A percentile compares a stretch with the other conserved stretches of the same genome.
These are phyloP conservation scores for Slavum lentiscoides DNA, from an alignment of 2,888 invertebrate species.

Conservation along the genomic window DNA sequence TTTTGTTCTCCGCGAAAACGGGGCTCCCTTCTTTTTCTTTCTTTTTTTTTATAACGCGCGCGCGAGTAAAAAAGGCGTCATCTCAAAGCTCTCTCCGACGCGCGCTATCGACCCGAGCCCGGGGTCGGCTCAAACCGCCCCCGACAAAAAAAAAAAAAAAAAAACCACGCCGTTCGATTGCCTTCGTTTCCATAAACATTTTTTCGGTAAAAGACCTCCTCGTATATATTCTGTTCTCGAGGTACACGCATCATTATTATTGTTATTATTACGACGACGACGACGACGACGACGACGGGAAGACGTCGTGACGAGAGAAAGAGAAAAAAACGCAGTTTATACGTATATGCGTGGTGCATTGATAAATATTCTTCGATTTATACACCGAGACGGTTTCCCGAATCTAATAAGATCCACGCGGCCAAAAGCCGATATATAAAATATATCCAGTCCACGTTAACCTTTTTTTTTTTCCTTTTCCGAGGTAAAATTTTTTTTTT, in stretches of 20 bases:
- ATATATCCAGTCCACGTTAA: constrained; percentile 14
- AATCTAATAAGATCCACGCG: constrained; percentile 42
- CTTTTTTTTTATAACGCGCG: not conserved
- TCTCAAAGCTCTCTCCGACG: constrained; percentile 15
- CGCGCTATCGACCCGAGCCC: constrained; percentile 15
- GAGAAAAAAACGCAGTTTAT: constrained; percentile 17
- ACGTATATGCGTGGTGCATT: not conserved
- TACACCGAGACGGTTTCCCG: constrained; percentile 29
- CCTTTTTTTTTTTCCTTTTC: constrained; percentile 1
- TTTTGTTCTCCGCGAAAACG: constrained; percentile 36
- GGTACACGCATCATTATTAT: constrained; percentile 14
- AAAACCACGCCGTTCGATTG: constrained; percentile 34
- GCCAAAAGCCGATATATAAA: not conserved
- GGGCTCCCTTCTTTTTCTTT: not conserved
- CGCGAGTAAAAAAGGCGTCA: constrained; percentile 30
- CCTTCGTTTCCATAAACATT: constrained; percentile 51
- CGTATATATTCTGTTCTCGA: constrained; percentile 26
- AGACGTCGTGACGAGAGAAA: constrained; percentile 29
- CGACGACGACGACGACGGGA: not conserved
- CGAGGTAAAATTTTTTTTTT: constrained; percentile 41
- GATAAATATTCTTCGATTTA: constrained; percentile 46
- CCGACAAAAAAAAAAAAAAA: constrained; percentile 5
- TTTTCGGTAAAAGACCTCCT: constrained; percentile 22
- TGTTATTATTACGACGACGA: constrained; percentile 35
- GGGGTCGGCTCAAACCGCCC: not conserved